phyloP scores from a whole-genome alignment of 2,113 vertebrate species.

The Phainopepla nitens region DNA sequence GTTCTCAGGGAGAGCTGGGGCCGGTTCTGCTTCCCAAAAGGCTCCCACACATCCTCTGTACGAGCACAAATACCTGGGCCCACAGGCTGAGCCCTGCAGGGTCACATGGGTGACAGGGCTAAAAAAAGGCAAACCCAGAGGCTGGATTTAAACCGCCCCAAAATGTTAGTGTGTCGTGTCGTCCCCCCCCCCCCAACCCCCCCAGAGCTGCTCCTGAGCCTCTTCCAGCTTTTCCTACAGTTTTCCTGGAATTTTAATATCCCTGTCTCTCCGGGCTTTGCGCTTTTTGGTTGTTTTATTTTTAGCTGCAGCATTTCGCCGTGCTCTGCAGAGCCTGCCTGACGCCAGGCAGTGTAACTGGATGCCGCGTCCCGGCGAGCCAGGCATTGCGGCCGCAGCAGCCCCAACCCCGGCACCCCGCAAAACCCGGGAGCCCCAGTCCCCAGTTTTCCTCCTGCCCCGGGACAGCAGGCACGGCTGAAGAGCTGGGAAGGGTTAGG shows the following conservation, averaged over 20 bases:
- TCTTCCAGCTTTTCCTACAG: background rate
- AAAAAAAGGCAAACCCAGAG: background rate
- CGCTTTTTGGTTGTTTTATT: constrained; percentile 52
- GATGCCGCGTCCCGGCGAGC: constrained; percentile 59
- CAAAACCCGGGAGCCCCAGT: background rate
- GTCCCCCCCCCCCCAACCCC: background rate
- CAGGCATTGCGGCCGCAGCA: constrained; percentile 68
- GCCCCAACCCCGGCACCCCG: constrained; percentile 2
- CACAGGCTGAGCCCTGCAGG: background rate
- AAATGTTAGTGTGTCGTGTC: background rate
- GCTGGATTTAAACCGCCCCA: background rate
- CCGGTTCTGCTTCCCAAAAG: background rate
- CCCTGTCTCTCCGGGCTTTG: background rate
- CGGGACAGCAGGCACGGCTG: background rate
- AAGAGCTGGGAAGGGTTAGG: background rate
- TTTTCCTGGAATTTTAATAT: constrained; percentile 9
- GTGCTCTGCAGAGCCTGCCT: constrained; percentile 64
- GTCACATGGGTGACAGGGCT: background rate
- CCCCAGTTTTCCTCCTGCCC: background rate
- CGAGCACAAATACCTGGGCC: background rate
- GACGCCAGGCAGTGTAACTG: constrained; percentile 82
- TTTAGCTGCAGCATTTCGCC: constrained; percentile 54
- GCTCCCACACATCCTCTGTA: background rate
- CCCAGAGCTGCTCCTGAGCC: background rate
- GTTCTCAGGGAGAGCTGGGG: background rate